These are phyloP conservation scores for Luperina testacea DNA, from an alignment of 2,888 invertebrate genomes.

Conservation along the genomic window DNA sequence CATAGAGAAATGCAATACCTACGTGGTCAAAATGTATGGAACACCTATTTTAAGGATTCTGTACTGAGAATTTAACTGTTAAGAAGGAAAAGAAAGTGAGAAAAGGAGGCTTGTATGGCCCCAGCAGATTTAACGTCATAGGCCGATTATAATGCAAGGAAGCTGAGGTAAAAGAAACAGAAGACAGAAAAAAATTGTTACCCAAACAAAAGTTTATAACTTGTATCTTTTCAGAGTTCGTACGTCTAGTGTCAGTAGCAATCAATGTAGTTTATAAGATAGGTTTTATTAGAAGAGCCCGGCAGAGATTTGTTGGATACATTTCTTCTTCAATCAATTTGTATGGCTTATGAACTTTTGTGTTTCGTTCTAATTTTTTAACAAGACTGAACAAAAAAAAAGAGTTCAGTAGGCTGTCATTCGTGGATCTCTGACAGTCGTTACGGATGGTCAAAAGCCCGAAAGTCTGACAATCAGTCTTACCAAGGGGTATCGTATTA, in stretches of 20 bases:
- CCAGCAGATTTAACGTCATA: not conserved
- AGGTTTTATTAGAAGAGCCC: slow-evolving; percentile 33
- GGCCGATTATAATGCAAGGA: not conserved
- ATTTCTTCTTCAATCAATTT: slow-evolving; percentile 20
- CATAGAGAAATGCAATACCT: no score
- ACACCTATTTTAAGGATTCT: no score
- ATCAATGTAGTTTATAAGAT: slow-evolving; percentile 45
- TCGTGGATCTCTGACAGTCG: no score
- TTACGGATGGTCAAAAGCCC: no score
- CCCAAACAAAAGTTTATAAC: slow-evolving; percentile 1
- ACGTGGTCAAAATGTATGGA: no score
- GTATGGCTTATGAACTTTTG: not conserved
- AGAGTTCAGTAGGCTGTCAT: not conserved
- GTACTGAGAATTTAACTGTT: no score
- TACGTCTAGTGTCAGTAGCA: slow-evolving; percentile 32
- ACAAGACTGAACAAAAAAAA: not conserved
- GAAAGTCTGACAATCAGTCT: no score
- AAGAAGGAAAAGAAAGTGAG: no score
- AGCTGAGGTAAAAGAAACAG: not conserved
- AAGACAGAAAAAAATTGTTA: not conserved
- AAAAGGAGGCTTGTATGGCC: not conserved
- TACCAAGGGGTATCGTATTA: no score
- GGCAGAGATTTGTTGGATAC: slow-evolving; percentile 15
- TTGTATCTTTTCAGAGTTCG: slow-evolving; percentile 22
- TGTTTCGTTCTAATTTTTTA: not conserved